A percentile compares a stretch with the other conserved stretches of the same genome.
Conservation (phyloP, 2,113 vertebrate species). For the Oncorhynchus keta region DNA sequence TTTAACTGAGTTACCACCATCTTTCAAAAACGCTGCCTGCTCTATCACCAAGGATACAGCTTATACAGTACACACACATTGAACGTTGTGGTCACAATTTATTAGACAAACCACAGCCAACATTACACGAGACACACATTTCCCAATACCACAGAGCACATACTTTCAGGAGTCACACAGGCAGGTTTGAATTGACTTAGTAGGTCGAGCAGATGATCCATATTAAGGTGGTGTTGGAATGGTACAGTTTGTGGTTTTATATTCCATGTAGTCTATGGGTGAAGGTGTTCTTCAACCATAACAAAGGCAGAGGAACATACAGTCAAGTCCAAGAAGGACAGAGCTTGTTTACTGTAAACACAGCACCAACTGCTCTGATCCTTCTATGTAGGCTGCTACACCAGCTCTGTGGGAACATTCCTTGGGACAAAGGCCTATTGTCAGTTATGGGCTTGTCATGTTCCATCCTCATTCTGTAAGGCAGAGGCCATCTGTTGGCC, state of each 20-base stretch:
- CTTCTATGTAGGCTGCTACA: neutral
- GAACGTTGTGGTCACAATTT: neutral
- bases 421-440: slow-evolving; percentile 47
- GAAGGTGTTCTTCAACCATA: slow-evolving; percentile 14
- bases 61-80: too few species aligned
- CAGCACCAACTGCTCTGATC: neutral
- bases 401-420: neutral
- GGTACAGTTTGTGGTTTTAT: slow-evolving; percentile 35
- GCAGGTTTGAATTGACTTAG: neutral
- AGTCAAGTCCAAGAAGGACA: slow-evolving; percentile 6
- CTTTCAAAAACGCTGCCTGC: too few species aligned
- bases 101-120: neutral
- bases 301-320: neutral
- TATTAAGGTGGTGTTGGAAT: neutral
- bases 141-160: neutral
- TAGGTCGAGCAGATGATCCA: neutral
- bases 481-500: neutral
- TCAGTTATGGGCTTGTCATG: neutral
- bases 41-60: too few species aligned
- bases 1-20: neutral
- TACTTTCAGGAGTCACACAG: neutral
- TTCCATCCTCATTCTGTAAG: neutral
- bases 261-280: neutral
- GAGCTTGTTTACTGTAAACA: slow-evolving; percentile 41
- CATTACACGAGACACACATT: neutral